These are phyloP conservation scores for Phocides pigmalion DNA, from an alignment of 1,140 invertebrate species.

Conservation along the genomic window DNA sequence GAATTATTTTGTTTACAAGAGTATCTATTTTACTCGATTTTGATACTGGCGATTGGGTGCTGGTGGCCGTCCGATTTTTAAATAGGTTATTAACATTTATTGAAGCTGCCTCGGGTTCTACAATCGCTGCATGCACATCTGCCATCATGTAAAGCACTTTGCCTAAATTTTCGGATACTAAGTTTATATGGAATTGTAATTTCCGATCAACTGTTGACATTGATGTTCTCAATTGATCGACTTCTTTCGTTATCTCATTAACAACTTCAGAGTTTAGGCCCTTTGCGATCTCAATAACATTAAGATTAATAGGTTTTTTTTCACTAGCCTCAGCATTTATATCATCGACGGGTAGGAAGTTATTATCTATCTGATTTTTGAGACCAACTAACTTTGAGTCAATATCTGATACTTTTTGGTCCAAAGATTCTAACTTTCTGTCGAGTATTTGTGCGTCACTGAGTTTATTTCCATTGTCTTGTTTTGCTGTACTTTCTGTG, in stretches of 20 bases:
- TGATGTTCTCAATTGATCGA: conserved; percentile 89
- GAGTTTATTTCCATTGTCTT: conserved; percentile 56
- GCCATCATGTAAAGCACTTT: conserved; percentile 90
- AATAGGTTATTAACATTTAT: conserved; percentile 77
- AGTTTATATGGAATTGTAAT: conserved; percentile 92
- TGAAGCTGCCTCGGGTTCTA: conserved; percentile 86
- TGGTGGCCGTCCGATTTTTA: conserved; percentile 78
- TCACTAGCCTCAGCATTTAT: conserved; percentile 93
- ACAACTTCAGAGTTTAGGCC: conserved; percentile 90
- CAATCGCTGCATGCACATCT: conserved; percentile 91
- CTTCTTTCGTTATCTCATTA: conserved; percentile 89
- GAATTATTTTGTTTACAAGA: conserved; percentile 90
- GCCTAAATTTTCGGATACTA: conserved; percentile 91
- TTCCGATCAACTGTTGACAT: conserved; percentile 92
- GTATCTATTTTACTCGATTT: conserved; percentile 91
- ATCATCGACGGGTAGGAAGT: conserved; percentile 90
- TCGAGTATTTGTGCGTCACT: conserved; percentile 83
- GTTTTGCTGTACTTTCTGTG: conserved; percentile 62
- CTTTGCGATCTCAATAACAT: conserved; percentile 91
- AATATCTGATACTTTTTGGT: conserved; percentile 92
- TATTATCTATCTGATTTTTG: conserved; percentile 92
- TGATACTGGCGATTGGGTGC: conserved; percentile 82
- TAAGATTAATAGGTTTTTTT: conserved; percentile 92
- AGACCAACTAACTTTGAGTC: conserved; percentile 90
- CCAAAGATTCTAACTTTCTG: conserved; percentile 87